Evolutionary conservation across 2,797 vertebrate species (phyloP), one percentile per base, ranked within the genome.

Genomic region (Acridotheres tristis): DNA sequence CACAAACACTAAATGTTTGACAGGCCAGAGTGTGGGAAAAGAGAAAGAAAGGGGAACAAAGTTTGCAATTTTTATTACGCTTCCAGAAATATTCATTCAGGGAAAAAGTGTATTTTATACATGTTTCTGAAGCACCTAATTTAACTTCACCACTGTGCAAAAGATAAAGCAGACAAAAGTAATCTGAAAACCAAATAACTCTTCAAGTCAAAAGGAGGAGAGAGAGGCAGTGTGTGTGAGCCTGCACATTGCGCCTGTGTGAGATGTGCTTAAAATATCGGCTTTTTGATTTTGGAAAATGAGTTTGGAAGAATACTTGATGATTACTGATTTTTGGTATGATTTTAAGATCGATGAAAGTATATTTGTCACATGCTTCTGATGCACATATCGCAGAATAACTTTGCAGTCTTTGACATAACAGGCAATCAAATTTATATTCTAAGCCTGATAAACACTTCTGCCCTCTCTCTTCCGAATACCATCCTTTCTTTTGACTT

Each of bases 401-500:
- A 58, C 88, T 83, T 79, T 43, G 5, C 43, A 54, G 15, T 54
- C 30, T 68, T 74, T 53, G 16, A 62, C 22, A 65, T 76, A 76
- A 66, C 14, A 18, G 25, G 54, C 43, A 83, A 42, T 72, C 62
- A 85, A 65, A 51, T 83, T 82, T 84, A 38, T 32, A 78, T 78
- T 72, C 19, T 32, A 69, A 72, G 21, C 16, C 34, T 58, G 58
- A 69, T 62, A 85, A 80, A 62, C 22, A 59, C 0, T 59, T 69
- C 48, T 90, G 29, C 25, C n/a, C 86, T 62, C 20, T 13, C 72
- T 42, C 16, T 59, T 86, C 19, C 23, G 85, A 83, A 79, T 40
- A 7, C 0, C 15, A n/a, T 66, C 9, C 18, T 58, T 82, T 79
- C 18, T 72, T 73, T 32, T 0, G 0, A 62, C 10, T 69, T 78